A percentile compares a stretch with the other conserved stretches of the same genome.
Conservation (phyloP, 2,888 invertebrate genomes). For the Rhagium mordax region DNA sequence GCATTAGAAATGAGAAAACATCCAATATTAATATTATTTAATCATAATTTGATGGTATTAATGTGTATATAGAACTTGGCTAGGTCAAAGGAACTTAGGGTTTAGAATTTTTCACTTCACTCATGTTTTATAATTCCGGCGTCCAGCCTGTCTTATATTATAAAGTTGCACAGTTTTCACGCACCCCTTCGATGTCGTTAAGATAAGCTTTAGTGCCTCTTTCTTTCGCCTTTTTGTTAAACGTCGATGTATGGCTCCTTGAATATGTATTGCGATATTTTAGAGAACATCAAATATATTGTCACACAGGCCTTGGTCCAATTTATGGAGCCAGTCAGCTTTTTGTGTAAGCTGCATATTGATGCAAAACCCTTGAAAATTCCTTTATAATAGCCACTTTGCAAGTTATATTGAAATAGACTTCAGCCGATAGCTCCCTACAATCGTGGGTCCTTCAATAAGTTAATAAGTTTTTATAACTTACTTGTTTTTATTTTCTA, state of each 20-base stretch:
- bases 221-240: slow-evolving; percentile 53
- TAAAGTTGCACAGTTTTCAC: slow-evolving; percentile 47
- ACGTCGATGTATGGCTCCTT: slow-evolving; percentile 51
- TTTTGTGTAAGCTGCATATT: slow-evolving; percentile 23
- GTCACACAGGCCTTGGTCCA: slow-evolving; percentile 26
- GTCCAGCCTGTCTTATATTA: slow-evolving; percentile 45
- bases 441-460: not conserved
- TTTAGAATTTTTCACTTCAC: slow-evolving; percentile 39
- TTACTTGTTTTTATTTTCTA: not conserved
- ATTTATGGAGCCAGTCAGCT: slow-evolving; percentile 18
- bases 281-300: slow-evolving; percentile 44
- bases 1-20: not conserved
- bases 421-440: not conserved
- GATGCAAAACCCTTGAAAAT: slow-evolving; percentile 20
- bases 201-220: slow-evolving; percentile 56
- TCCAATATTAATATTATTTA: too few species aligned
- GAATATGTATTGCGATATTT: slow-evolving; percentile 54
- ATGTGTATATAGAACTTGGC: not conserved
- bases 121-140: slow-evolving; percentile 51
- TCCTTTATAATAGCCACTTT: slow-evolving; percentile 15
- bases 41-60: too few species aligned
- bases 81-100: not conserved
- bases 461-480: slow-evolving; percentile 12
- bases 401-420: slow-evolving; percentile 22
- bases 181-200: slow-evolving; percentile 55